phyloP scores from a whole-genome alignment of 1,140 invertebrate species.

The Mya arenaria region DNA sequence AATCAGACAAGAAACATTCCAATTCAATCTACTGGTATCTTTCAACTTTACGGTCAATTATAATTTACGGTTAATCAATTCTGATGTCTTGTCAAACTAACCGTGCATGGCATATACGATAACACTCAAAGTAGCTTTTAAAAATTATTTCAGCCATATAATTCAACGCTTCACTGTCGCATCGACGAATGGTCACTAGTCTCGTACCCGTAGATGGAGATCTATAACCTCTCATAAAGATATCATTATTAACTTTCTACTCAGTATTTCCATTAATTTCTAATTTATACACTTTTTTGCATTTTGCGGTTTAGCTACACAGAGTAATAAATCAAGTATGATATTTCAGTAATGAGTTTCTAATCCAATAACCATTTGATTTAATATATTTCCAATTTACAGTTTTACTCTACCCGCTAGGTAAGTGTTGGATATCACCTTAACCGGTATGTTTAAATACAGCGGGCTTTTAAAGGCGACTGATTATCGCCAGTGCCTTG shows the following conservation, averaged over 20 bases:
- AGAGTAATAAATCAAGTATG: background rate
- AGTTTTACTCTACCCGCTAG: background rate
- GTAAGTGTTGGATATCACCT: background rate
- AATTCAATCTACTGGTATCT: background rate
- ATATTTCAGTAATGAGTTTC: background rate
- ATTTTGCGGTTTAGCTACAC: background rate
- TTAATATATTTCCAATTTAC: background rate
- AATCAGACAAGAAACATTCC: background rate
- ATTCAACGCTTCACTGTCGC: background rate
- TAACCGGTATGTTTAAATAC: background rate
- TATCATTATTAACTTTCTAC: background rate
- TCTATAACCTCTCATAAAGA: background rate
- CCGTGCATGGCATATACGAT: background rate
- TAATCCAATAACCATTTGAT: background rate
- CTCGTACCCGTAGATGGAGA: background rate
- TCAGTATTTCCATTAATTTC: background rate
- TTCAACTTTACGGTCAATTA: constrained; percentile 7
- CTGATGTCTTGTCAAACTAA: background rate
- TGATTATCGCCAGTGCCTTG: no score
- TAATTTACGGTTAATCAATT: background rate
- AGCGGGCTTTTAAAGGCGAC: no score
- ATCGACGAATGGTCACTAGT: background rate
- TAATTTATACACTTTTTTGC: background rate
- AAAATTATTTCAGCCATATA: background rate
- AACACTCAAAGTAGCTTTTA: constrained; percentile 10